Base-by-base conservation (phyloP, 2,797 vertebrate genomes). In the Adrianichthys oophorus region DNA sequence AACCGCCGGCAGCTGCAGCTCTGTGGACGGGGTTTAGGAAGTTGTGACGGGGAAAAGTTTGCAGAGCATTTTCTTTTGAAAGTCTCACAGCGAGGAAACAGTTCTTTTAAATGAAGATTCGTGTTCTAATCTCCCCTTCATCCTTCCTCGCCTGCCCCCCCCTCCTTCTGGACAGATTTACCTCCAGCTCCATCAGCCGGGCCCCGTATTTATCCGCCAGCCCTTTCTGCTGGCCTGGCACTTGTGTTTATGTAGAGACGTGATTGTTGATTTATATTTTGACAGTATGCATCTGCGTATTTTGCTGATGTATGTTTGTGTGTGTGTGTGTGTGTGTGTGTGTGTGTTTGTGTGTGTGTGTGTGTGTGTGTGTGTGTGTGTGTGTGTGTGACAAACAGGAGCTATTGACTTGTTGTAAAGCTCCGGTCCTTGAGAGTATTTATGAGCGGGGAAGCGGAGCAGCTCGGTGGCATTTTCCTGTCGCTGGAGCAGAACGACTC, bases 251-350 rank as follows among this genome's bases (percentile, higher is more conserved):
- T 89, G 89, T 87, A 75, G 81, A 79, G 83, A 82, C 68, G 72
- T 87, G 87, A 90, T 90, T 87, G 86, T 85, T 90, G 89, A 91
- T 91, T 91, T 91, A 91, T 90, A 87, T 82, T 90, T 90, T 91
- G 89, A 91, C 91, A 89, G 87, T 76, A 63, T 82, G 74, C 90
- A 89, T 91, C 87, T 91, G 87, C 65, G 82, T 88, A 90, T 91
- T 89, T 83, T 89, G 88, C 89, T 91, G 85, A 88, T 82, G 76
- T 81, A 83, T 74, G 76, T 65, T 68, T 65, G 74, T 56, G 17
- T 24, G n/a, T 26, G 40, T 49, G n/a, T 42, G 46, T 41, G 37
- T 68, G 43, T 73, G 68, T 67, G 62, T 67, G 37, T 1, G 63
- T 56, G 79, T 57, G 41, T 10, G 2, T 53, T 12, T 41, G 44